A percentile compares a stretch with the other conserved stretches of the same genome.
Conservation (phyloP, 2,797 vertebrate species). For the Sebastes diploproa region DNA sequence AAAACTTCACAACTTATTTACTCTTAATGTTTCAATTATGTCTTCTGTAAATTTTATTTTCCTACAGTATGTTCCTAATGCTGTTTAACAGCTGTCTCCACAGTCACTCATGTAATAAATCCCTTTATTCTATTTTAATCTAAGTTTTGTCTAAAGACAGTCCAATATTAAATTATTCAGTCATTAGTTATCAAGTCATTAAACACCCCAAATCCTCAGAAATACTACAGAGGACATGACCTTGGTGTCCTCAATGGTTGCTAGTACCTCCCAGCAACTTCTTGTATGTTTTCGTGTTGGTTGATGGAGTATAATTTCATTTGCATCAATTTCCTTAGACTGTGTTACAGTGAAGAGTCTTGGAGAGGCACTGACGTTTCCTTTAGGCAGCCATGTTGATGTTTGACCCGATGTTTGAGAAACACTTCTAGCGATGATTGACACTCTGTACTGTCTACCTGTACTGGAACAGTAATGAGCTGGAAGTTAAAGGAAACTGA, state of each 20-base stretch:
- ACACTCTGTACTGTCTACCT: not conserved
- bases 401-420: not conserved
- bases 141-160: not conserved
- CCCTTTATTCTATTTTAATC: not conserved
- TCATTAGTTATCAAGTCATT: not conserved
- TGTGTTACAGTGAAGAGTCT: not conserved
- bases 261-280: not conserved
- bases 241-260: not conserved
- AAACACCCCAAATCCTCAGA: not conserved
- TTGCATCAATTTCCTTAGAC: not conserved
- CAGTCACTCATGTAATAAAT: not conserved
- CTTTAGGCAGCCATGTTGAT: not conserved
- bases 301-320: not conserved
- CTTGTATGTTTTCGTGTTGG: not conserved
- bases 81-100: not conserved
- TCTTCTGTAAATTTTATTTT: not conserved
- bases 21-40: not conserved
- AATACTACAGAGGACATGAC: not conserved
- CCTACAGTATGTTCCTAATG: not conserved
- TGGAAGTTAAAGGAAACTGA: conserved; percentile 11
- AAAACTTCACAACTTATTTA: not conserved
- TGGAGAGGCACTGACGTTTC: not conserved
- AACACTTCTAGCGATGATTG: not conserved
- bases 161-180: not conserved
- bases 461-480: conserved; percentile 18